Base-by-base conservation (phyloP, 37 sponge, comb jelly and placozoan genomes). In the Spongia lamella region DNA sequence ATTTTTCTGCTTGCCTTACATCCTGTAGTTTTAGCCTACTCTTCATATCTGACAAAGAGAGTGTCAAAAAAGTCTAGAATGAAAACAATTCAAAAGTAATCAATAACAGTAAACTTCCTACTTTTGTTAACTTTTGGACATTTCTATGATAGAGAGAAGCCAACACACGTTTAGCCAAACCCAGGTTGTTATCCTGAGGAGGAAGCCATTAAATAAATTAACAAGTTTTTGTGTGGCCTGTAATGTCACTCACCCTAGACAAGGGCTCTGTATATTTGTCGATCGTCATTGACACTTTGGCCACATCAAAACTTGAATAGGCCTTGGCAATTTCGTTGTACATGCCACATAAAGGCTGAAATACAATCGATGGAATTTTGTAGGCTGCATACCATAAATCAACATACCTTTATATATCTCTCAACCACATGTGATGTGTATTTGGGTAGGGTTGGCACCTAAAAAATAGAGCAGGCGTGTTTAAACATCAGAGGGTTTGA, bases 41-140 rank as follows among this genome's bases (percentile, higher is more conserved):
- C 52, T 90, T 84, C 43, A 93, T 83, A 72, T 96, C 94, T 29
- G 74, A 63, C 61, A 93, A 66, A 19, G 90, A 76, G 16, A 95
- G 79, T 40, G 93, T 95, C 66, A 92, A 63, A 67, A 95, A 95
- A 3, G 93, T 88, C 92, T 88, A 59, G 35, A 22, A n/a, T n/a
- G n/a, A n/a, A n/a, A n/a, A n/a, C n/a, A n/a, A n/a, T n/a, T n/a
- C n/a, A n/a, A n/a, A n/a, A 43, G 17, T 7, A 54, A 65, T 38
- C 20, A 63, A 20, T 24, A 49, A 17, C 2, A 16, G 69, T 1
- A 9, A 4, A 14, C 20, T 24, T 72, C 81, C 35, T 31, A 92
- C 94, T 34, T 92, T 90, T 19, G 93, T 96, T 25, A 96, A 72
- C 57, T 83, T 75, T 80, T 86, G 93, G 0, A 96, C 79, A 56